phyloP scores from a whole-genome alignment of 2,888 invertebrate genomes.

The Drosophila austrosaltans region DNA sequence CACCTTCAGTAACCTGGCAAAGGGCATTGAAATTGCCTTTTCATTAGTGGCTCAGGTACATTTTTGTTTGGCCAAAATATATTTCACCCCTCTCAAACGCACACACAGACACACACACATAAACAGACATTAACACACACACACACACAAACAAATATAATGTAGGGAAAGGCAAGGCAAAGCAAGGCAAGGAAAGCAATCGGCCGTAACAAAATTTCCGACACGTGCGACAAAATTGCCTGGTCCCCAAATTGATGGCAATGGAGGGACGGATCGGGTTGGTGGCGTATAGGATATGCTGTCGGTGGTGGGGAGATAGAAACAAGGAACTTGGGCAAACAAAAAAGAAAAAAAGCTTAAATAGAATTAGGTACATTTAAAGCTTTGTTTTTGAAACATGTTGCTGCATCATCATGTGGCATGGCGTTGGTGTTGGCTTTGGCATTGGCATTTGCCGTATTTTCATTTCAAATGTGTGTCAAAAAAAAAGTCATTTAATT shows the following conservation, averaged over 20 bases:
- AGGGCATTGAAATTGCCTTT: conserved; percentile 69
- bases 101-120: conserved; percentile 42
- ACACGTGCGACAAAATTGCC: conserved; percentile 80
- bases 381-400: conserved; percentile 32
- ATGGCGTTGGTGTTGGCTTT: conserved; percentile 19
- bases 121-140: conserved; percentile 21
- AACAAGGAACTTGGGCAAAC: conserved; percentile 20
- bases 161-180: conserved; percentile 13
- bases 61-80: conserved; percentile 41
- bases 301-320: conserved; percentile 13
- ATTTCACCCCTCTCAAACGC: conserved; percentile 36
- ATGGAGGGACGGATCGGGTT: conserved; percentile 31
- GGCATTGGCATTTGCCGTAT: conserved; percentile 1
- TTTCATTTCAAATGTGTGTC: conserved; percentile 45
- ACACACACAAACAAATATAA: conserved; percentile 4
- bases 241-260: conserved; percentile 40
- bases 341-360: conserved; percentile 35
- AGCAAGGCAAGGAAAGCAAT: conserved; percentile 58
- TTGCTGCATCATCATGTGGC: conserved; percentile 46
- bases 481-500: conserved; percentile 19
- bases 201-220: conserved; percentile 76
- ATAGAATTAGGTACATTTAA: conserved; percentile 17
- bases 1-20: conserved; percentile 35
- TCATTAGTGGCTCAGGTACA: conserved; percentile 45
- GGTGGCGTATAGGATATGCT: no score